Evolutionary conservation across 1,140 invertebrate species (phyloP).

Genomic region (Sycophila sp.): DNA sequence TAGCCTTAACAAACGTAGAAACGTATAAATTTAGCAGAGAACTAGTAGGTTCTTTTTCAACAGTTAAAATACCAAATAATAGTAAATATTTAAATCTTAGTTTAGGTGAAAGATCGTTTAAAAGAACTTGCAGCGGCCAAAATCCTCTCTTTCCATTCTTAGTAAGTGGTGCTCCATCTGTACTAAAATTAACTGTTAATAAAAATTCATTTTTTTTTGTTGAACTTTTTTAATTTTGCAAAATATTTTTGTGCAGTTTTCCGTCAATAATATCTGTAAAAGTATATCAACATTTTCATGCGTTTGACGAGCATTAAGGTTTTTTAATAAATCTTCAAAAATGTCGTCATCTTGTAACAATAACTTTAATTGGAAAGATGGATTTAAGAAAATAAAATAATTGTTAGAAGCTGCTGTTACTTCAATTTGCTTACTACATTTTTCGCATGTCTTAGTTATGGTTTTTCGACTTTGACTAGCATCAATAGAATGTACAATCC

Average conservation of each 20-base stretch:
- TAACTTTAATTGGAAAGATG: background rate
- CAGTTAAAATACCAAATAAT: constrained; percentile 24
- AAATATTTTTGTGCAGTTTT: background rate
- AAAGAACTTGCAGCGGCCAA: constrained; percentile 34
- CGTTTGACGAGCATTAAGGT: background rate
- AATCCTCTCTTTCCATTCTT: constrained; percentile 33
- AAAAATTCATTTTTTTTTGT: background rate
- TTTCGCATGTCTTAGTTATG: background rate
- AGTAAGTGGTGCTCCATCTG: constrained; percentile 36
- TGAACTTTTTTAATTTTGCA: background rate
- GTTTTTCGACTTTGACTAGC: background rate
- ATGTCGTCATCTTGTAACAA: background rate
- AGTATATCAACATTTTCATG: background rate
- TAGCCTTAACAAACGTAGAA: constrained; percentile 28
- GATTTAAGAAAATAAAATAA: background rate
- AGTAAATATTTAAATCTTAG: constrained; percentile 19
- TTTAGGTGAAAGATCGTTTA: constrained; percentile 38
- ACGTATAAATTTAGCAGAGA: constrained; percentile 30
- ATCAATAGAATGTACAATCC: background rate
- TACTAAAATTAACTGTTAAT: constrained; percentile 27
- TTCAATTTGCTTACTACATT: background rate
- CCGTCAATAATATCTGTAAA: too few relatives aligned
- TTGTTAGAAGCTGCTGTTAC: background rate
- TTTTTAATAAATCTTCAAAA: background rate
- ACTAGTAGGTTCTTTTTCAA: constrained; percentile 27